Conservation (phyloP, 2,888 invertebrate species). For the Cheiracanthium punctorium region DNA sequence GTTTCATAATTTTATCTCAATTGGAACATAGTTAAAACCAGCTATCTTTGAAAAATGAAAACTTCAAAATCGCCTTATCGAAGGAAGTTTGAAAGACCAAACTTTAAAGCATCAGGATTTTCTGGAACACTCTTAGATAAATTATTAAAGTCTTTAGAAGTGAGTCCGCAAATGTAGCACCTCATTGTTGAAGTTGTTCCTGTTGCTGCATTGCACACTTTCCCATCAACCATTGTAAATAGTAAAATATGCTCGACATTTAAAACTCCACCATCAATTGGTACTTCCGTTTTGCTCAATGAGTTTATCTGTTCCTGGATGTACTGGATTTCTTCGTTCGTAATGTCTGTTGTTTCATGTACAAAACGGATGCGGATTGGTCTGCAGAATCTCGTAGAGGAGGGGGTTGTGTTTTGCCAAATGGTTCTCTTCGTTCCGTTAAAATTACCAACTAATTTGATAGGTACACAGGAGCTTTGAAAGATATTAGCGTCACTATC, state of each 20-base stretch:
- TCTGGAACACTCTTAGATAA: too few species aligned
- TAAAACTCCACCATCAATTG: neutral
- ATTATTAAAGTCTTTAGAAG: slow-evolving; percentile 16
- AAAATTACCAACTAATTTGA: neutral
- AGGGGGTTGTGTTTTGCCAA: slow-evolving; percentile 19
- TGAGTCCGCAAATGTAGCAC: slow-evolving; percentile 33
- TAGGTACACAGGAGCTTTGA: slow-evolving; percentile 7
- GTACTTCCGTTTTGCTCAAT: neutral
- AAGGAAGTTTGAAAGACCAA: too few species aligned
- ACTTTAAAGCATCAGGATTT: too few species aligned
- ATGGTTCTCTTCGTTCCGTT: too few species aligned
- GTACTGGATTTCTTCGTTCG: slow-evolving; percentile 17
- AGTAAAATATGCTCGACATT: slow-evolving; percentile 6
- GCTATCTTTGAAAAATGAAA: too few species aligned
- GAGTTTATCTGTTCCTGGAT: neutral
- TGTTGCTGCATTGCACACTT: slow-evolving; percentile 37
- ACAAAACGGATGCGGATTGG: slow-evolving; percentile 40
- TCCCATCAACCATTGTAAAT: slow-evolving; percentile 38
- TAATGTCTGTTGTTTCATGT: slow-evolving; percentile 27
- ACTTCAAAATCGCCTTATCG: too few species aligned
- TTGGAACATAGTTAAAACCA: too few species aligned
- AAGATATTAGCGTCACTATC: slow-evolving; percentile 18
- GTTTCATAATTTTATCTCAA: too few species aligned
- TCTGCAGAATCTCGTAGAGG: slow-evolving; percentile 25
- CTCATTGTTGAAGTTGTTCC: slow-evolving; percentile 28